Conservation (phyloP, 1,140 invertebrate genomes). For the Notospermus geniculatus region DNA sequence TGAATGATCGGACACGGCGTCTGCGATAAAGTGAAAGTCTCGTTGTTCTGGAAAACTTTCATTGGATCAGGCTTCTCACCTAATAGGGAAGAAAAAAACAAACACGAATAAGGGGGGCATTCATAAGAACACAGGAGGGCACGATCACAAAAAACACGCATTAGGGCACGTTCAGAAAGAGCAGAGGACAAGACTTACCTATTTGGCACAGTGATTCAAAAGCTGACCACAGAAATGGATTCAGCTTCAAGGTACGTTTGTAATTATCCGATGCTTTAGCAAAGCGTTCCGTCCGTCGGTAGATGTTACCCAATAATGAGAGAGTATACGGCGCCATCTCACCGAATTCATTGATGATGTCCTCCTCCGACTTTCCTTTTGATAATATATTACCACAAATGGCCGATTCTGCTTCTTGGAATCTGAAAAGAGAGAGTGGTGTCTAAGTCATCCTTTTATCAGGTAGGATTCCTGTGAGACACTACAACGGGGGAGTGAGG, state of each 20-base stretch:
- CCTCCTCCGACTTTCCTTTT: conserved; percentile 66
- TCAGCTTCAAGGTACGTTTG: conserved; percentile 74
- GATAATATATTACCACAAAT: conserved; percentile 65
- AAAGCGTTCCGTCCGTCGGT: conserved; percentile 76
- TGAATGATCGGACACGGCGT: too few species aligned
- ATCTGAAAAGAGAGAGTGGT: conserved; percentile 58
- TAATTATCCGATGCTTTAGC: conserved; percentile 72
- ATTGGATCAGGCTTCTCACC: conserved; percentile 80
- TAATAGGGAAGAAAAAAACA: conserved; percentile 27
- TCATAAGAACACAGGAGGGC: too few species aligned
- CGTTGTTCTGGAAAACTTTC: conserved; percentile 69
- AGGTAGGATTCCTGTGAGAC: too few species aligned
- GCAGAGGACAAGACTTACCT: too few species aligned
- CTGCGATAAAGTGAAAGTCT: too few species aligned
- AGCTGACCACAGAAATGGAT: conserved; percentile 94
- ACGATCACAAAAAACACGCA: too few species aligned
- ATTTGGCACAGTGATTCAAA: conserved; percentile 77
- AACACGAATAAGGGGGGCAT: too few species aligned
- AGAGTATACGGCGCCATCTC: conserved; percentile 87
- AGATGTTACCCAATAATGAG: conserved; percentile 75
- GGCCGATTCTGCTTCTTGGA: conserved; percentile 71
- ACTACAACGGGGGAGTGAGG: too few species aligned
- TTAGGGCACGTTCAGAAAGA: too few species aligned
- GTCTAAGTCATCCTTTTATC: too few species aligned
- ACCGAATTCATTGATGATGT: conserved; percentile 80